Evolutionary conservation across 2,888 invertebrate species (phyloP).

Genomic region (Mesochorus sp.): DNA sequence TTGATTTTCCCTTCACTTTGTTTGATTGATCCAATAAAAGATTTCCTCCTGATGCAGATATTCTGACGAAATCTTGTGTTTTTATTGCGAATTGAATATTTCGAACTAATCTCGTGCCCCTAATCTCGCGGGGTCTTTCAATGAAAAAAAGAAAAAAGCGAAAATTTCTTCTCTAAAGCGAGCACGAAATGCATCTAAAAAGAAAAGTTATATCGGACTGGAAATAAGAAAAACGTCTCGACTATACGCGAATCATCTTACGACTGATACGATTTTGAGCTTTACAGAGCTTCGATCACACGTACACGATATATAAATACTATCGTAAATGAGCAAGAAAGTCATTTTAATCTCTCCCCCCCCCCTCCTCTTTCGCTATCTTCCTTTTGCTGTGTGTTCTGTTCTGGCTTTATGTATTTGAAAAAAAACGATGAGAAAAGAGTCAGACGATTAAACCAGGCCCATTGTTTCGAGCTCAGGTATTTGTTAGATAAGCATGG

Average conservation of each 20-base stretch:
- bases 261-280: conserved; percentile 21
- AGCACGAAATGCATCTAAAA: not conserved
- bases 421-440: conserved; percentile 38
- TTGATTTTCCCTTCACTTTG: not conserved
- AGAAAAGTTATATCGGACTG: not conserved
- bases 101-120: conserved; percentile 27
- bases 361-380: not conserved
- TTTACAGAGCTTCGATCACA: conserved; percentile 26
- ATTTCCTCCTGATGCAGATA: not conserved
- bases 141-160: not conserved
- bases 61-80: conserved; percentile 33
- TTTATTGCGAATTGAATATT: conserved; percentile 32
- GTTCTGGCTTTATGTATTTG: conserved; percentile 47
- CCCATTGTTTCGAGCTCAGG: too few species aligned
- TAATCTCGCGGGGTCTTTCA: conserved; percentile 16
- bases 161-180: too few species aligned
- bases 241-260: conserved; percentile 2
- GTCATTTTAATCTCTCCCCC: not conserved
- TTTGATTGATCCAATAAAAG: not conserved
- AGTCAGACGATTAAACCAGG: too few species aligned
- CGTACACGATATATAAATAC: conserved; percentile 17
- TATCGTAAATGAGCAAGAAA: conserved; percentile 40
- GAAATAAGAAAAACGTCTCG: conserved; percentile 6
- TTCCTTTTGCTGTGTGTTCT: not conserved
- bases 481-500: too few species aligned